These are phyloP conservation scores for Accipiter virgatus DNA, from an alignment of 2,113 vertebrate species.

Conservation along the genomic window DNA sequence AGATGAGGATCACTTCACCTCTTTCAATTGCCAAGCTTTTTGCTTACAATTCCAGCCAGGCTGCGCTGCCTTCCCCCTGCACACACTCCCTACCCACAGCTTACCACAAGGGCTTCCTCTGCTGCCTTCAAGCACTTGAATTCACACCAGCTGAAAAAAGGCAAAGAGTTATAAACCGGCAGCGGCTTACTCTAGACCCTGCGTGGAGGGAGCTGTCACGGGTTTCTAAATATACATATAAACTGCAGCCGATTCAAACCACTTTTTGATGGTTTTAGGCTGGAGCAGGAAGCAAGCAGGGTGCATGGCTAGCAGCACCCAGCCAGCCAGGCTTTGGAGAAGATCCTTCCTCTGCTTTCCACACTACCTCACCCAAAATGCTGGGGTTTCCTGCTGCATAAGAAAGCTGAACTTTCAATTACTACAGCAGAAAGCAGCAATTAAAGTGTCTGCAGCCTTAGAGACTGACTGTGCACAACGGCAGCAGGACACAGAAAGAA, in stretches of 20 bases:
- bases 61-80: neutral
- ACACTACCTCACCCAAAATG: neutral
- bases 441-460: neutral
- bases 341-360: neutral
- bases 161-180: neutral
- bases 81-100: neutral
- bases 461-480: neutral
- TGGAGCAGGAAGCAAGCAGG: neutral
- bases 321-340: neutral
- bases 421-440: neutral
- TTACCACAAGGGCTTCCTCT: neutral
- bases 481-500: neutral
- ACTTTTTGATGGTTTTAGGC: fast-evolving
- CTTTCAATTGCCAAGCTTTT: fast-evolving
- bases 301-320: neutral
- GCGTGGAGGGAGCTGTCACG: fast-evolving
- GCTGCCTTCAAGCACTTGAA: neutral
- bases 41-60: neutral
- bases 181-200: fast-evolving
- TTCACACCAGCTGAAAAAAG: neutral
- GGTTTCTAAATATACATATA: neutral
- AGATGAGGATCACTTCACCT: neutral
- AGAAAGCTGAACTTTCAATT: neutral
- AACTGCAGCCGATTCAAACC: neutral
- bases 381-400: neutral